These are phyloP conservation scores for Apostichopus japonicus DNA, from an alignment of 35 echinoderm and acorn worm species.

Conservation along the genomic window DNA sequence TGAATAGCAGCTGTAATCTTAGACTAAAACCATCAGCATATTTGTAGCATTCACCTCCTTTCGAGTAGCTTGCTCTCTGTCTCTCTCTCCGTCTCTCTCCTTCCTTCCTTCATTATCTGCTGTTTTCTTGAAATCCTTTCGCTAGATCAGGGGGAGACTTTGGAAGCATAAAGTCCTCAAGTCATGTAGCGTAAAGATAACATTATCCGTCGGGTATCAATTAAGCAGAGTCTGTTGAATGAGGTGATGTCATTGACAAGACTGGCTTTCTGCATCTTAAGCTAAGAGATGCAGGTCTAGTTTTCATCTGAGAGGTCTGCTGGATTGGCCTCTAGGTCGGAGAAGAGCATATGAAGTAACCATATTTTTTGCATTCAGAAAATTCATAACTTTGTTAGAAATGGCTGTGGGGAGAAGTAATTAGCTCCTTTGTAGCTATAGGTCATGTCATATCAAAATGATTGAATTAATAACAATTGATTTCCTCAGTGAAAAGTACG, in stretches of 20 bases:
- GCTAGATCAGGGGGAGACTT: neutral
- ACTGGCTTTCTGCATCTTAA: slow-evolving; percentile 1
- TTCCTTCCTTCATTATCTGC: neutral
- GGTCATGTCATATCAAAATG: slow-evolving; percentile 28
- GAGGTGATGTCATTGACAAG: slow-evolving; percentile 1
- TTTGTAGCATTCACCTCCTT: too few relatives aligned
- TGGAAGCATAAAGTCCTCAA: slow-evolving; percentile 15
- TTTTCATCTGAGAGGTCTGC: neutral
- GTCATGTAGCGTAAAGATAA: slow-evolving; percentile 22
- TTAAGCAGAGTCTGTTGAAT: slow-evolving; percentile 21
- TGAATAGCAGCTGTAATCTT: too few relatives aligned
- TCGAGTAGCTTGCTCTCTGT: too few relatives aligned
- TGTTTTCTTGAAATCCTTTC: neutral
- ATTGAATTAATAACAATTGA: slow-evolving; percentile 42
- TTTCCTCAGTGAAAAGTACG: slow-evolving; percentile 22
- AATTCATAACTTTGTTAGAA: slow-evolving; percentile 38
- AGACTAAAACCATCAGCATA: too few relatives aligned
- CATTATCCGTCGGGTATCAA: slow-evolving; percentile 50
- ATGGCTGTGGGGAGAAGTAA: slow-evolving; percentile 35
- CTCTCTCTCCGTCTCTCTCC: too few relatives aligned
- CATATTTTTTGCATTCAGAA: neutral
- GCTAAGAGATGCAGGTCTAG: slow-evolving; percentile 2
- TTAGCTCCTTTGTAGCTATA: slow-evolving; percentile 4
- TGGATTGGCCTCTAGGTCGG: slow-evolving; percentile 7
- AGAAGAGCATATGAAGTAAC: neutral